A percentile compares a stretch with the other conserved stretches of the same genome.
phyloP scores from a whole-genome alignment of 1,140 invertebrate species.

The Prorops nasuta region DNA sequence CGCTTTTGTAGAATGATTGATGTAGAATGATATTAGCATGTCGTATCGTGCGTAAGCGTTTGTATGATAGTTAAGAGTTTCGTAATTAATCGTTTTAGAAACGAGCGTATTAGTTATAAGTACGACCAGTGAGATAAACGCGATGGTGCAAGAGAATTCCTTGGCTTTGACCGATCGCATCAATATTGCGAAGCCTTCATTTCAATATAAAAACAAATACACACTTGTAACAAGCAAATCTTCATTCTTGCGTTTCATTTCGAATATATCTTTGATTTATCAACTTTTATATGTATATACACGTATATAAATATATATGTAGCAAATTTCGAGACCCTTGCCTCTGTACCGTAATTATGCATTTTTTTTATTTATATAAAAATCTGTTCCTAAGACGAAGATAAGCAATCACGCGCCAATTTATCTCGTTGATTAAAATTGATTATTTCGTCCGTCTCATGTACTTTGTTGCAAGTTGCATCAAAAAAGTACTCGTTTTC shows the following conservation, averaged over 20 bases:
- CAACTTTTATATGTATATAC: background rate
- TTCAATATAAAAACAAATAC: constrained; percentile 2
- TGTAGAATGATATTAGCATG: constrained; percentile 22
- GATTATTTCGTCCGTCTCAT: no score
- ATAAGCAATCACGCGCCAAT: no score
- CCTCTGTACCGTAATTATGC: no score
- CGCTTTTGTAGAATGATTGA: constrained; percentile 23
- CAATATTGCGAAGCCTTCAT: background rate
- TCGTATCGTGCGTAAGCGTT: constrained; percentile 20
- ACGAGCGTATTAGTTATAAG: constrained; percentile 18
- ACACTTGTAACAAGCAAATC: background rate
- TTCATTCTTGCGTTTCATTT: constrained; percentile 3
- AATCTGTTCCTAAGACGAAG: no score
- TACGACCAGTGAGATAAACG: no score
- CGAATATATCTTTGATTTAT: constrained; percentile 6
- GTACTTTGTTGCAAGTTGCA: no score
- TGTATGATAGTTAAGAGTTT: constrained; percentile 28
- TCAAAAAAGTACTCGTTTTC: no score
- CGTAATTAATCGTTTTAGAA: constrained; percentile 21
- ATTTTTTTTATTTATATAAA: no score
- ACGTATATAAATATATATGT: no score
- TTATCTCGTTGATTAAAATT: no score
- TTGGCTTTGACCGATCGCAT: constrained; percentile 2
- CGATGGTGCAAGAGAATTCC: no score
- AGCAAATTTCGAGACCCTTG: no score